phyloP scores from a whole-genome alignment of 2,888 invertebrate genomes.

The Callyntrura guangdongensis region DNA sequence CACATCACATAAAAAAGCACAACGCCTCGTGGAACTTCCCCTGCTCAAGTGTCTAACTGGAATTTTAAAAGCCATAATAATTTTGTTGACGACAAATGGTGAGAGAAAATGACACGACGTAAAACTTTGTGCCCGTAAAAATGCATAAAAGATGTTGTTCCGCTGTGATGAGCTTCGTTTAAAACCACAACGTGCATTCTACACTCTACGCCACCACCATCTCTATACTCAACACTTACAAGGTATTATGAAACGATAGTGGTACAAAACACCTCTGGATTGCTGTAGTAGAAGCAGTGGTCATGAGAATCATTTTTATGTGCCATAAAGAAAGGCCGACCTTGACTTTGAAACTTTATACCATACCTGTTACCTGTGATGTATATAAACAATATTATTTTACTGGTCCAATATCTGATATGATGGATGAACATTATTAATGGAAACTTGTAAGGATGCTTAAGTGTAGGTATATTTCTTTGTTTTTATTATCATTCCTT shows the following conservation, averaged over 20 bases:
- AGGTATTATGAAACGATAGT: no score
- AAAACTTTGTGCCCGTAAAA: background rate
- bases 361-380: background rate
- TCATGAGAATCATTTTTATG: background rate
- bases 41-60: background rate
- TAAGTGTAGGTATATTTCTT: no score
- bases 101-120: conserved; percentile 41
- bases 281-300: background rate
- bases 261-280: background rate
- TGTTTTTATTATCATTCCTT: background rate
- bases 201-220: no score
- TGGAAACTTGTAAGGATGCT: no score
- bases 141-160: background rate
- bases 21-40: no score
- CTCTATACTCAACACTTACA: no score
- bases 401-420: no score
- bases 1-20: background rate
- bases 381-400: background rate
- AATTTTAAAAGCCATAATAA: background rate
- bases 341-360: background rate
- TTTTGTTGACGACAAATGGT: background rate
- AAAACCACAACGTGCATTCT: conserved; percentile 28
- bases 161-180: background rate
- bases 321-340: background rate
- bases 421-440: background rate